These are phyloP conservation scores for Clangula hyemalis DNA, from an alignment of 2,797 vertebrate species.

Conservation along the genomic window DNA sequence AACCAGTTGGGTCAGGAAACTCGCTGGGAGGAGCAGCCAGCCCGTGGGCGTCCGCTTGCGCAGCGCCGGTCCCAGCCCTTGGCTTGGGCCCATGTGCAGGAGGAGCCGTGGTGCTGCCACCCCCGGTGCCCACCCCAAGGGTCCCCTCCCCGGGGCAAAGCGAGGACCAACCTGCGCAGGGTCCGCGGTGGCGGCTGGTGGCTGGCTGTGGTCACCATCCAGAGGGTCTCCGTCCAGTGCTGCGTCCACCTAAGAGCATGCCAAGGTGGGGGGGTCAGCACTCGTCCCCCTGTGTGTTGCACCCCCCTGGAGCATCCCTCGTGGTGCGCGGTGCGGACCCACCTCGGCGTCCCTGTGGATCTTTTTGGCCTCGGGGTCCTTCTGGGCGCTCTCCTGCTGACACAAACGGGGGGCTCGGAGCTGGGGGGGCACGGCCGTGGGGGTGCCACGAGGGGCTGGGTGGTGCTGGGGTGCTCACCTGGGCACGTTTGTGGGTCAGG, in stretches of 20 bases:
- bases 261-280: background rate
- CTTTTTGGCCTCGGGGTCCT: constrained; percentile 48
- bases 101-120: accelerated
- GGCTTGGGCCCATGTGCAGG: background rate
- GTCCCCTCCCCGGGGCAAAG: background rate
- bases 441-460: background rate
- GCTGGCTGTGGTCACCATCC: accelerated
- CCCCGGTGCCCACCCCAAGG: background rate
- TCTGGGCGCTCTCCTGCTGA: constrained; percentile 27
- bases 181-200: accelerated
- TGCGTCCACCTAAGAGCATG: background rate
- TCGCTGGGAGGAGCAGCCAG: constrained; percentile 48
- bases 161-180: background rate
- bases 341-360: background rate
- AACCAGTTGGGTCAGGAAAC: constrained; percentile 58
- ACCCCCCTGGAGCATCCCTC: background rate
- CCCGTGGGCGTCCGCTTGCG: constrained; percentile 15
- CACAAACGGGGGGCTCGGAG: background rate
- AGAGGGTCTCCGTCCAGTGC: background rate
- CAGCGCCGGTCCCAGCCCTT: background rate
- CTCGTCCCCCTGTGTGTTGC: background rate
- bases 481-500: constrained; percentile 49
- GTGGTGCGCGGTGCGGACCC: background rate
- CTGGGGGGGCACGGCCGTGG: background rate
- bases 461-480: background rate